Percentiles rank a stretch among this genome's conserved stretches.
These are phyloP conservation scores for Mylabris phalerata DNA, from an alignment of 1,140 invertebrate species.

Conservation along the genomic window DNA sequence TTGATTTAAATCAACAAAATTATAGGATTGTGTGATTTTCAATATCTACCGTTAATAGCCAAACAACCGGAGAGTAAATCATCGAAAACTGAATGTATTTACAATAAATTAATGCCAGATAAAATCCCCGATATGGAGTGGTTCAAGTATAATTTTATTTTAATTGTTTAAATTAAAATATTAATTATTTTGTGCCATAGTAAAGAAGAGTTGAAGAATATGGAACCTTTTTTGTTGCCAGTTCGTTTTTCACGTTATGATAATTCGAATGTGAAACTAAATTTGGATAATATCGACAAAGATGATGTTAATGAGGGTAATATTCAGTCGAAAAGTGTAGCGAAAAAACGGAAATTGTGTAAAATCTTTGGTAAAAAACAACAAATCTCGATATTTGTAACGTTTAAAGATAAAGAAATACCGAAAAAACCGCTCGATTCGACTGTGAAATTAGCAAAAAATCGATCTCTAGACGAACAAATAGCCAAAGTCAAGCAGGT, in stretches of 20 bases:
- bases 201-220: constrained; percentile 41
- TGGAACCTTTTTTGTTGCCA: constrained; percentile 66
- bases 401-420: constrained; percentile 21
- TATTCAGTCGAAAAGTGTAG: constrained; percentile 6
- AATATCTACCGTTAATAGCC: constrained; percentile 70
- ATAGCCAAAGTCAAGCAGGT: constrained; percentile 18
- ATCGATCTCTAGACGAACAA: constrained; percentile 12
- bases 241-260: constrained; percentile 72
- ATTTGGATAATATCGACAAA: constrained; percentile 22
- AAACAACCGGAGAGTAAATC: constrained; percentile 39
- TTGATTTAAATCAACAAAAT: too few relatives aligned
- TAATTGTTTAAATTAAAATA: background rate
- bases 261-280: constrained; percentile 49
- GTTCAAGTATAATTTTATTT: constrained; percentile 43
- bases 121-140: constrained; percentile 53
- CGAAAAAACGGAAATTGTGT: constrained; percentile 12
- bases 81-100: constrained; percentile 50
- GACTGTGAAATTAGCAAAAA: constrained; percentile 17
- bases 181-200: constrained; percentile 21
- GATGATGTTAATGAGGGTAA: constrained; percentile 12
- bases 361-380: constrained; percentile 11
- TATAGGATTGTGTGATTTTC: constrained; percentile 72
- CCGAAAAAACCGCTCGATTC: constrained; percentile 19
- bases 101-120: constrained; percentile 60
- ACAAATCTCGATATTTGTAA: constrained; percentile 21